Base-by-base conservation (phyloP, 2,113 vertebrate genomes). In the Lethenteron reissneri region DNA sequence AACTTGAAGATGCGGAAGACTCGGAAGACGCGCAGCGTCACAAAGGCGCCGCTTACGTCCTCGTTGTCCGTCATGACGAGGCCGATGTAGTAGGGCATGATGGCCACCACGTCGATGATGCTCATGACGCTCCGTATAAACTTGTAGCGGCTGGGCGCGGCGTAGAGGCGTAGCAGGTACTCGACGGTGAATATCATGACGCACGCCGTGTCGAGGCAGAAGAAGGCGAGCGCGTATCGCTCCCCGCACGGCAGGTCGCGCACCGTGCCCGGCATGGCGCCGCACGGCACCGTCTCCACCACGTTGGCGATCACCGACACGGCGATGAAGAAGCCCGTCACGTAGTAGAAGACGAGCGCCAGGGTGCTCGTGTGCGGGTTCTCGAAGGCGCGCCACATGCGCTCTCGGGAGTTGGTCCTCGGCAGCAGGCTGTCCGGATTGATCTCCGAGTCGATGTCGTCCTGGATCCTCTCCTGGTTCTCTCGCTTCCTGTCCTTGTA, bases 1-100 rank as follows among this genome's bases (percentile, higher is more conserved):
- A 97, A 97, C 75, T 97, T 97, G 83, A 97, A 97, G 80, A 97
- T 97, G 74, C 94, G 83, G 79, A 97, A 97, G 57, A 97, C 94
- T 11, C 94, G 78, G 81, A 97, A 97, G 75, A 97, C 94, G 3
- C 94, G 81, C 14, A 97, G 81, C 1, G 94, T 97, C 78, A 97
- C 94, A 74, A 97, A 97, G 75, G 92, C 94, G 13, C 94, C 94
- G 71, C 92, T 97, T 72, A 97, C 91, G 72, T 97, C 91, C 83
- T 97, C 94, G 2, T 97, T 97, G 81, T 96, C 88, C 4, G 88
- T 85, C 92, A 97, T 92, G 76, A 97, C 86, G 70, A 97, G 82
- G 70, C 87, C 89, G 73, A 97, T 92, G 81, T 97, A 97, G 73
- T 97, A 97, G 0, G 94, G 94, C 83, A 97, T 87, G 81, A 97